Percentiles rank a stretch among this genome's conserved stretches.
These are phyloP conservation scores for Micronycteris hirsuta DNA, from an alignment of 2,113 vertebrate species.

Conservation along the genomic window DNA sequence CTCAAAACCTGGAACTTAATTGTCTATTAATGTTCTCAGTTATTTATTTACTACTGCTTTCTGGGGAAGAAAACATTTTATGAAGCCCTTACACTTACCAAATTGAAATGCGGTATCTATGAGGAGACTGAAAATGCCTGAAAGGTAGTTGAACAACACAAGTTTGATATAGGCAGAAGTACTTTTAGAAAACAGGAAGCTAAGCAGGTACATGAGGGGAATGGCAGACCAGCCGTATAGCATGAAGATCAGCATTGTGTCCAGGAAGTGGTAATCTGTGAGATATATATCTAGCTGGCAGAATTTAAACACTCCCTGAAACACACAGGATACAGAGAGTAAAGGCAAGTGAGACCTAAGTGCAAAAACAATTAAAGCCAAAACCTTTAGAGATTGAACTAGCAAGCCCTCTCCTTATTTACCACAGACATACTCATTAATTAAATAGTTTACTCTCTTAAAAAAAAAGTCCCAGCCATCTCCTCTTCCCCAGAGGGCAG, in stretches of 20 bases:
- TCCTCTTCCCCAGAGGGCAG: neutral
- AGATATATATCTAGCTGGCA: neutral
- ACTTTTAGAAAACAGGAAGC: constrained; percentile 45
- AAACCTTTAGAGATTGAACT: neutral
- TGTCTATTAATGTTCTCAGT: neutral
- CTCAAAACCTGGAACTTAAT: neutral
- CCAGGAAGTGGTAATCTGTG: constrained; percentile 5
- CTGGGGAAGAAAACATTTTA: neutral
- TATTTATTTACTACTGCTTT: neutral
- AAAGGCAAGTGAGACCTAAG: neutral
- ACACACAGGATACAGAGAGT: neutral
- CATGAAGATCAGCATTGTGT: constrained; percentile 45
- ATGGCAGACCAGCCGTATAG: constrained; percentile 56
- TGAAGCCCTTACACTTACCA: neutral
- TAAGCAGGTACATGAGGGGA: constrained; percentile 56
- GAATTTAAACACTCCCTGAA: constrained; percentile 51
- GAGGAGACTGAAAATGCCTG: constrained; percentile 30
- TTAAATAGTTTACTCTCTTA: neutral
- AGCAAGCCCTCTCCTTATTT: neutral
- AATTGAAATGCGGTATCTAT: neutral
- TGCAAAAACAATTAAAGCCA: neutral
- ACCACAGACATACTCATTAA: neutral
- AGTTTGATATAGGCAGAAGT: constrained; percentile 55
- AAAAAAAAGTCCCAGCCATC: neutral
- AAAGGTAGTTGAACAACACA: constrained; percentile 41